Conservation (phyloP, 2,797 vertebrate genomes). For the Centropyge bicolor region DNA sequence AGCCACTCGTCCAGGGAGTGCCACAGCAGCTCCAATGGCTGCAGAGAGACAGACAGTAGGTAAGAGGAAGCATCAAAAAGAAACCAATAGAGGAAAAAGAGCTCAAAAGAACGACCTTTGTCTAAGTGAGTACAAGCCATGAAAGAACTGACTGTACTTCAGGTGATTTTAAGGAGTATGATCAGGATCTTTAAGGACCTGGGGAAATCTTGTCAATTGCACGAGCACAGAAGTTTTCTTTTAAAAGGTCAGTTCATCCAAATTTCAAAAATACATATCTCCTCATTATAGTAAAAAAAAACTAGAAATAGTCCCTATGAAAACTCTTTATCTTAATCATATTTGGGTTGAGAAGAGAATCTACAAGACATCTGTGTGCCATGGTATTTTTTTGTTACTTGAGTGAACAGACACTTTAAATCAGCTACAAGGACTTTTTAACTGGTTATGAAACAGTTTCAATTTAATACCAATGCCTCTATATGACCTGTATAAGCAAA, state of each 20-base stretch:
- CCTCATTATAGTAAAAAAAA: background rate
- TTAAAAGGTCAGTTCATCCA: background rate
- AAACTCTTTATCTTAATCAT: no score
- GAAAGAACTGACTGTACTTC: background rate
- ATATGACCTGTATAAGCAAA: no score
- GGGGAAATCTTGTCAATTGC: slow-evolving; percentile 3
- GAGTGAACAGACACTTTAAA: no score
- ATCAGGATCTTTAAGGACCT: slow-evolving; percentile 1
- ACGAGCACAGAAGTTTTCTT: background rate
- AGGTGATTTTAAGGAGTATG: background rate
- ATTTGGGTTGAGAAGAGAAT: no score
- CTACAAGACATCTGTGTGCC: no score
- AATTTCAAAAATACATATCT: slow-evolving; percentile 2
- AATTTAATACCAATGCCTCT: no score
- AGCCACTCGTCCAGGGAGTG: slow-evolving; percentile 99
- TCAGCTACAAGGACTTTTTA: no score
- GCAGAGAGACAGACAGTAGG: slow-evolving; percentile 40
- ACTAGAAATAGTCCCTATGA: no score
- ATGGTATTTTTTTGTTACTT: no score
- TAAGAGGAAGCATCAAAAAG: slow-evolving; percentile 6
- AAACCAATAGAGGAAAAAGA: slow-evolving; percentile 1
- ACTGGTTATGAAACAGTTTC: no score
- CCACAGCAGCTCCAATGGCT: slow-evolving; percentile 98
- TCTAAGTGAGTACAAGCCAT: background rate
- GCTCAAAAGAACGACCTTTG: background rate